phyloP scores from a whole-genome alignment of 2,113 vertebrate genomes.

The Pedetes capensis region DNA sequence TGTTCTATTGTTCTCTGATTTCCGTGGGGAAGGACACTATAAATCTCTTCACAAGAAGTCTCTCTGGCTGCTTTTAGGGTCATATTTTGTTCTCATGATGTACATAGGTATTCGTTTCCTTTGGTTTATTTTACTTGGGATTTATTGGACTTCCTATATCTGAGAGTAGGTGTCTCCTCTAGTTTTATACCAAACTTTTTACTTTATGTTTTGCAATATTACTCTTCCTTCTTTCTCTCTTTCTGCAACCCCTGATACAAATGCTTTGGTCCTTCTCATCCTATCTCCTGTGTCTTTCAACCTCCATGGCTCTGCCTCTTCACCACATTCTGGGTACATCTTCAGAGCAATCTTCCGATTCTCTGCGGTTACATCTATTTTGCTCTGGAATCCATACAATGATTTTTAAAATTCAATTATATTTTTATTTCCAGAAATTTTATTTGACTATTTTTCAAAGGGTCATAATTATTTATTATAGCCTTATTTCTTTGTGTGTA shows the following conservation, averaged over 20 bases:
- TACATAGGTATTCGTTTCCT: background rate
- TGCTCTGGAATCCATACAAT: background rate
- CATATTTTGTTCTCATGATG: background rate
- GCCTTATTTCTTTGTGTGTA: background rate
- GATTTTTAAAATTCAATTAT: background rate
- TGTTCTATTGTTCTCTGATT: background rate
- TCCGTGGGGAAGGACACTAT: background rate
- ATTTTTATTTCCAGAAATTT: slow-evolving; percentile 18
- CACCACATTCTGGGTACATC: fast-evolving
- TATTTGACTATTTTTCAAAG: background rate
- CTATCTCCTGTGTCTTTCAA: fast-evolving
- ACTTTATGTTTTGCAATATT: no score
- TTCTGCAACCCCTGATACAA: no score
- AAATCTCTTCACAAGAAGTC: background rate
- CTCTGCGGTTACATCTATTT: background rate
- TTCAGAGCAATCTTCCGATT: background rate
- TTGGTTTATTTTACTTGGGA: background rate
- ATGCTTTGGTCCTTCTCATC: background rate
- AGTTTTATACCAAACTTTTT: background rate
- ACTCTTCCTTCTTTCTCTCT: background rate
- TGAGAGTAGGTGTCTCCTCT: background rate
- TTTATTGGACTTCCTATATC: background rate
- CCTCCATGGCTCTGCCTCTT: fast-evolving
- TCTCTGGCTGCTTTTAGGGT: background rate
- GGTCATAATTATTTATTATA: background rate